Conservation (phyloP, 2,888 invertebrate genomes). For the Tetanocera ferruginea region DNA sequence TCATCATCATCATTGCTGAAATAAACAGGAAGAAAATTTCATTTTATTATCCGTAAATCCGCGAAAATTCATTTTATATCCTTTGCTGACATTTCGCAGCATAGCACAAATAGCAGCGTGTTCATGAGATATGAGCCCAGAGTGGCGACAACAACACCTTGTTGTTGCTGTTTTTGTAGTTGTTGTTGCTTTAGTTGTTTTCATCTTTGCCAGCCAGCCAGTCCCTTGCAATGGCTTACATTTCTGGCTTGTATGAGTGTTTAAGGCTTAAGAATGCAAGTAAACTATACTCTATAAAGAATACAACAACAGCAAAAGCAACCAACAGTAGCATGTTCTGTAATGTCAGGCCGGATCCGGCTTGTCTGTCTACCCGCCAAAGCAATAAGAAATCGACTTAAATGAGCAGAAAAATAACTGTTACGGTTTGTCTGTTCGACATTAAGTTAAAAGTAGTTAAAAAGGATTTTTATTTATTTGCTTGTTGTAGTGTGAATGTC, state of each 20-base stretch:
- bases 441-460: too few relatives aligned
- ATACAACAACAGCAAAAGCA: background rate
- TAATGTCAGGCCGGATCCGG: background rate
- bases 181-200: slow-evolving; percentile 21
- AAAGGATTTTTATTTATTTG: too few relatives aligned
- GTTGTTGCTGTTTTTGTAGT: slow-evolving; percentile 13
- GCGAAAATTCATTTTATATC: slow-evolving; percentile 60
- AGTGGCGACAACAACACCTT: background rate
- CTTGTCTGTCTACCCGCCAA: background rate
- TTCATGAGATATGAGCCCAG: slow-evolving; percentile 5
- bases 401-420: slow-evolving; percentile 1
- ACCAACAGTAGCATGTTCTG: background rate
- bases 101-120: slow-evolving; percentile 41
- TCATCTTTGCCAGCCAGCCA: background rate
- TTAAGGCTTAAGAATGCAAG: slow-evolving; percentile 6
- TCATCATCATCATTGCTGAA: slow-evolving; percentile 7
- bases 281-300: background rate
- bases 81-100: slow-evolving; percentile 55
- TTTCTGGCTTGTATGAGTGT: background rate
- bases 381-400: slow-evolving; percentile 2
- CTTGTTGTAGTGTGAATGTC: too few relatives aligned
- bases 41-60: slow-evolving; percentile 61
- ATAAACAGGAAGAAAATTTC: slow-evolving; percentile 47
- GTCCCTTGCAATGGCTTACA: background rate
- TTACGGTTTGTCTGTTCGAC: too few relatives aligned